Percentiles rank a stretch among this genome's conserved stretches.
Conservation (phyloP, 2,888 invertebrate genomes). For the Mythimna ferrago region DNA sequence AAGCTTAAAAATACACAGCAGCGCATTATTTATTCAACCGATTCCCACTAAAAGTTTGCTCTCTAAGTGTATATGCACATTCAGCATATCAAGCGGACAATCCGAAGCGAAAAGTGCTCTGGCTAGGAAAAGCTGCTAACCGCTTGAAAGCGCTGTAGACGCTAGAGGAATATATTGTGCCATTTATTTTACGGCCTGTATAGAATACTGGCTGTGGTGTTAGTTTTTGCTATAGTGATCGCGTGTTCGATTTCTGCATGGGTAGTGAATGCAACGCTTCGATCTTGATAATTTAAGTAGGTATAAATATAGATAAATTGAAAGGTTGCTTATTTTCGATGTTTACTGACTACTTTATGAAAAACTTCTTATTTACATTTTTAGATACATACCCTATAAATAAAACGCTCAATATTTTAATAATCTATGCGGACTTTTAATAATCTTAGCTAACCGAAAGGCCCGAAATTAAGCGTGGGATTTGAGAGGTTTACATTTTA, state of each 20-base stretch:
- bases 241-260: neutral
- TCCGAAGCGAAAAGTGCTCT: constrained; percentile 34
- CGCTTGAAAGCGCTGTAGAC: constrained; percentile 32
- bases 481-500: too few relatives aligned
- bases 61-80: constrained; percentile 22
- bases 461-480: too few relatives aligned
- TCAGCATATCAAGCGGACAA: constrained; percentile 27
- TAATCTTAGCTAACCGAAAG: too few relatives aligned
- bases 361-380: too few relatives aligned
- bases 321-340: too few relatives aligned
- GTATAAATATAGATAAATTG: too few relatives aligned
- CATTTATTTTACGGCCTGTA: neutral
- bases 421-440: too few relatives aligned
- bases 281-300: too few relatives aligned
- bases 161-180: constrained; percentile 6
- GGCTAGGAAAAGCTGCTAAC: constrained; percentile 31
- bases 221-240: neutral
- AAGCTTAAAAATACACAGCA: constrained; percentile 9
- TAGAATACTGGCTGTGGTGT: neutral
- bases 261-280: too few relatives aligned
- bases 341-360: too few relatives aligned
- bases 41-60: constrained; percentile 14
- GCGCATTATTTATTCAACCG: constrained; percentile 23
- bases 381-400: too few relatives aligned
- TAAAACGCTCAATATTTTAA: too few relatives aligned